A percentile compares a stretch with the other conserved stretches of the same genome.
Evolutionary conservation across 2,113 vertebrate species (phyloP).

Genomic region (Perca flavescens): DNA sequence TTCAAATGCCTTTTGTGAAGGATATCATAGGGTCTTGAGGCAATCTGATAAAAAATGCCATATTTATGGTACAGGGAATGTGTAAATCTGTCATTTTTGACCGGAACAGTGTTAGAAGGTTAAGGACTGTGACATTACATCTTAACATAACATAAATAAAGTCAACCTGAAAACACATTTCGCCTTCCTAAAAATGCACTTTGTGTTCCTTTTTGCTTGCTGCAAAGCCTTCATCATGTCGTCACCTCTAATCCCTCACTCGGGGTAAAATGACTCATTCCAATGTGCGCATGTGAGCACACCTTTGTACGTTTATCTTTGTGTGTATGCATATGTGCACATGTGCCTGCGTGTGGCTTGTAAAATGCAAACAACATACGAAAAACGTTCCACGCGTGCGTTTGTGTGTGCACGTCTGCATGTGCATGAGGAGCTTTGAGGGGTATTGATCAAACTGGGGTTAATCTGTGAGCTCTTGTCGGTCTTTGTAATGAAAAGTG

Average conservation of each 20-base stretch:
- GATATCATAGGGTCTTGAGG: too few relatives aligned
- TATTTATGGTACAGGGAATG: too few relatives aligned
- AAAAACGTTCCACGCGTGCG: rapidly evolving
- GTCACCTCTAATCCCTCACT: neutral
- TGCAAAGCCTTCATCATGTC: neutral
- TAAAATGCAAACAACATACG: neutral
- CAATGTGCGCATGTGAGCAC: neutral
- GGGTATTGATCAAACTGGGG: conserved; percentile 27
- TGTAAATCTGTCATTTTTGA: too few relatives aligned
- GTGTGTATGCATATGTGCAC: neutral
- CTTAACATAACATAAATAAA: neutral
- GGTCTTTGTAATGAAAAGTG: conserved; percentile 51
- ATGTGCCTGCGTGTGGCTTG: neutral
- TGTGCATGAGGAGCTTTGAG: neutral
- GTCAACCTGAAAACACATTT: neutral
- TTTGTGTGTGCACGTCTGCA: neutral
- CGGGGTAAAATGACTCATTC: neutral
- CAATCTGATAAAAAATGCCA: too few relatives aligned
- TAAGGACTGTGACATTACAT: neutral
- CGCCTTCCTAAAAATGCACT: neutral
- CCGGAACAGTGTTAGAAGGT: too few relatives aligned
- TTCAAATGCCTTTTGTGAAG: too few relatives aligned
- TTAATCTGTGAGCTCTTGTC: conserved; percentile 40
- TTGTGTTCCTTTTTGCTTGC: neutral
- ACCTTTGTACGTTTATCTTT: too few relatives aligned